These are phyloP conservation scores for Anastrepha obliqua DNA, from an alignment of 1,140 invertebrate species.

Conservation along the genomic window DNA sequence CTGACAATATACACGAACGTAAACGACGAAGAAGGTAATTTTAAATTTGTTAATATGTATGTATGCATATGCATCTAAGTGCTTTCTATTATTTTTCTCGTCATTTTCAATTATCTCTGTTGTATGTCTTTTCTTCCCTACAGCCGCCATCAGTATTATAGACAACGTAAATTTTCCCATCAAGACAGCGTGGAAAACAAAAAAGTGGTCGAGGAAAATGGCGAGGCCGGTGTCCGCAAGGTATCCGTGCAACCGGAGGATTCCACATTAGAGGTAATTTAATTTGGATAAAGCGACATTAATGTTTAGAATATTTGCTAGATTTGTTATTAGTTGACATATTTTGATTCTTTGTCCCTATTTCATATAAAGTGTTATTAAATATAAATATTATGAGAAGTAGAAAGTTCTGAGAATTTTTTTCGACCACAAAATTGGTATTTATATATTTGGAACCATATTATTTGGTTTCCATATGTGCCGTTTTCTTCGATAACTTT, in stretches of 20 bases:
- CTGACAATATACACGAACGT: conserved; percentile 72
- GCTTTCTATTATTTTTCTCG: too few species aligned
- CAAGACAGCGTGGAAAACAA: conserved; percentile 78
- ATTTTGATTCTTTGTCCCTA: too few species aligned
- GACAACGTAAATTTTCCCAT: conserved; percentile 83
- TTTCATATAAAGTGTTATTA: too few species aligned
- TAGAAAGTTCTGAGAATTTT: too few species aligned
- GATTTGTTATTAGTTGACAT: not conserved
- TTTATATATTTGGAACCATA: too few species aligned
- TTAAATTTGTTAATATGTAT: not conserved
- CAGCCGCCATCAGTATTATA: conserved; percentile 79
- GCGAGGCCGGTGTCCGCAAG: conserved; percentile 74
- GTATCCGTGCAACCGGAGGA: conserved; percentile 85
- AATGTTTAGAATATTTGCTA: not conserved
- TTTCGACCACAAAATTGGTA: too few species aligned
- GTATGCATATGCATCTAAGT: not conserved
- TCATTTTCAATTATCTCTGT: not conserved
- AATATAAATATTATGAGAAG: too few species aligned
- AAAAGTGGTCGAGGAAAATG: conserved; percentile 71
- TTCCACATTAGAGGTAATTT: conserved; percentile 78
- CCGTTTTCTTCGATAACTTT: too few species aligned
- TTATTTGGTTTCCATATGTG: too few species aligned
- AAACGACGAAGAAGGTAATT: conserved; percentile 73
- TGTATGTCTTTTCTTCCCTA: conserved; percentile 57
- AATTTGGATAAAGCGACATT: not conserved